Conservation (phyloP, 2,797 vertebrate species). For the Picus viridis region DNA sequence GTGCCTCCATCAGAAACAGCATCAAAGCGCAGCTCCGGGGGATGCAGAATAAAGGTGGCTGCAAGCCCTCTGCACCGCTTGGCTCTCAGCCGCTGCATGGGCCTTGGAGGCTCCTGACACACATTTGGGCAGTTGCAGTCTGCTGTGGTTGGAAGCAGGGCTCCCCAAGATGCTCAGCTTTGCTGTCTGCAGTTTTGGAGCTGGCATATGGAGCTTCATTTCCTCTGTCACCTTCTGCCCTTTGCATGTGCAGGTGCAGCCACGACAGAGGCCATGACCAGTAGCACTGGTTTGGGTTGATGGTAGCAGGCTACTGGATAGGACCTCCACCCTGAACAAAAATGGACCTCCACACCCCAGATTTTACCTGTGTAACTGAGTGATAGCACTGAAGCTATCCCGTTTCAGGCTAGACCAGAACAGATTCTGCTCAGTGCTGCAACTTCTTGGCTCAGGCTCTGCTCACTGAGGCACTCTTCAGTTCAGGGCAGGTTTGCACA, state of each 20-base stretch:
- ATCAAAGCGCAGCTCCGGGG: neutral
- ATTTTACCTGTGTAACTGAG: neutral
- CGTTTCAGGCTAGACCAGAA: too few species aligned
- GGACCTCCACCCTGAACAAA: neutral
- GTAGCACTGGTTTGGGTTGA: rapidly evolving
- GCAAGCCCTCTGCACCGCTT: rapidly evolving
- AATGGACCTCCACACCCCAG: neutral
- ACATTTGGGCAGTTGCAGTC: rapidly evolving
- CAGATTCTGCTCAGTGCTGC: too few species aligned
- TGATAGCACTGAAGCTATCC: neutral
- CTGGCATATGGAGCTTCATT: neutral
- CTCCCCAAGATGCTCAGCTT: neutral
- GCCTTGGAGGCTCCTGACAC: neutral
- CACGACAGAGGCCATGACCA: rapidly evolving
- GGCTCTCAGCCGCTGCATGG: neutral
- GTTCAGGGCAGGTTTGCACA: too few species aligned
- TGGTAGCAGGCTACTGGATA: neutral
- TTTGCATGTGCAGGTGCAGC: rapidly evolving
- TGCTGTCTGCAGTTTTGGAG: rapidly evolving
- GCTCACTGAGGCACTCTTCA: too few species aligned
- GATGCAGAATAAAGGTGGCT: neutral
- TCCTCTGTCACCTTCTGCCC: neutral
- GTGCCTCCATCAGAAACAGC: neutral
- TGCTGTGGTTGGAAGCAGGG: neutral
- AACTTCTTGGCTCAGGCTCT: too few species aligned